A percentile compares a stretch with the other conserved stretches of the same genome.
Conservation (phyloP, 2,888 invertebrate species). For the Acholoe squamosa region DNA sequence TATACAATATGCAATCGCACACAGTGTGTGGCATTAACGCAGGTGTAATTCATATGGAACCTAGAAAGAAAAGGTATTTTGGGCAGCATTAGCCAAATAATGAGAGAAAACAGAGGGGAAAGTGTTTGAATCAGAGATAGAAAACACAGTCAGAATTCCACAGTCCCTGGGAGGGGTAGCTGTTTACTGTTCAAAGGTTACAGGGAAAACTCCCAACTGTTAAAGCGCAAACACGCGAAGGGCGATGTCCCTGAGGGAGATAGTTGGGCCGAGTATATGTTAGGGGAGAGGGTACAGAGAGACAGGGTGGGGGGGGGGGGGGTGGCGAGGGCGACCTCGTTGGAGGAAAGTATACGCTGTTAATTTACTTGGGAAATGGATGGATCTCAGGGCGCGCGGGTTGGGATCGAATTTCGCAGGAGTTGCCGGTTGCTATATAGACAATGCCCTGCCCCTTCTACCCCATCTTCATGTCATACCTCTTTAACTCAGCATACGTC, state of each 20-base stretch:
- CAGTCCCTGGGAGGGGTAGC: not conserved
- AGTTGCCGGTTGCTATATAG: not conserved
- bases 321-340: not conserved
- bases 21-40: too few relatives aligned
- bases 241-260: not conserved
- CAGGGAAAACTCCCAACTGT: not conserved
- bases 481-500: too few relatives aligned
- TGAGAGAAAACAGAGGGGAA: not conserved
- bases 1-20: too few relatives aligned
- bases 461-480: not conserved
- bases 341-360: slow-evolving; percentile 26
- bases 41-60: too few relatives aligned
- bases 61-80: too few relatives aligned
- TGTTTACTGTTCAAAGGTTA: slow-evolving; percentile 5
- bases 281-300: not conserved
- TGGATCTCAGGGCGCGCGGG: not conserved
- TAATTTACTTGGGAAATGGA: slow-evolving; percentile 44
- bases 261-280: not conserved
- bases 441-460: not conserved
- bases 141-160: not conserved
- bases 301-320: not conserved
- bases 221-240: not conserved
- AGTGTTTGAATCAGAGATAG: not conserved
- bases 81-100: not conserved
- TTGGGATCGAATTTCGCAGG: not conserved